These are phyloP conservation scores for Mellivora capensis DNA, from an alignment of 2,113 vertebrate species.

Conservation along the genomic window DNA sequence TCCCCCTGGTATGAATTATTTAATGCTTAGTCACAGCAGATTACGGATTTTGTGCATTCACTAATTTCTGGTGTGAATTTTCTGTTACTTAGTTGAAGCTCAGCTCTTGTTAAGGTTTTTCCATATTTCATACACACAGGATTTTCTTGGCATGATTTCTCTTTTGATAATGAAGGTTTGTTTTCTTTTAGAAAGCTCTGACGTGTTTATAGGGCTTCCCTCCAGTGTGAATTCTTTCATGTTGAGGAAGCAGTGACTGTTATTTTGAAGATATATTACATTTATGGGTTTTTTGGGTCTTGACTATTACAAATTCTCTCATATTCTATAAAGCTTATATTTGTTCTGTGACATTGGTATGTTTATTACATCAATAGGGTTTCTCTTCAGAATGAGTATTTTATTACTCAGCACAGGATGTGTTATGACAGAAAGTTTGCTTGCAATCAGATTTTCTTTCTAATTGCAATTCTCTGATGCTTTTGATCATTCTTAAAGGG, in stretches of 20 bases:
- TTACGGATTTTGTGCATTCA: neutral
- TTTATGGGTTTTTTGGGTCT: neutral
- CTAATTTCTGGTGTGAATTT: neutral
- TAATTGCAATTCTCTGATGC: neutral
- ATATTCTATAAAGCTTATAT: neutral
- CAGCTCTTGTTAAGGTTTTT: neutral
- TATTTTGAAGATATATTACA: neutral
- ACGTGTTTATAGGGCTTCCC: neutral
- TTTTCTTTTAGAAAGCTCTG: neutral
- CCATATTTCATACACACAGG: neutral
- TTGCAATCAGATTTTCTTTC: neutral
- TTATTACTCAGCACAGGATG: neutral
- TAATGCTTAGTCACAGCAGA: neutral
- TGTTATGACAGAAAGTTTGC: neutral
- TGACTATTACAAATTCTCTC: neutral
- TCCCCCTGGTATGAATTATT: neutral
- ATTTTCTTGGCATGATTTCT: neutral
- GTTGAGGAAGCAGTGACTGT: neutral
- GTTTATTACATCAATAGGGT: neutral
- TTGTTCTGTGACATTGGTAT: neutral
- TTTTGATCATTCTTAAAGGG: neutral
- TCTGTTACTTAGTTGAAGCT: neutral
- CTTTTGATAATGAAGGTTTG: neutral
- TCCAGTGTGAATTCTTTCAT: neutral
- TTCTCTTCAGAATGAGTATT: neutral